Percentiles rank a stretch among this genome's conserved stretches.
Conservation (phyloP, 2,797 vertebrate species). For the Danio choprae region DNA sequence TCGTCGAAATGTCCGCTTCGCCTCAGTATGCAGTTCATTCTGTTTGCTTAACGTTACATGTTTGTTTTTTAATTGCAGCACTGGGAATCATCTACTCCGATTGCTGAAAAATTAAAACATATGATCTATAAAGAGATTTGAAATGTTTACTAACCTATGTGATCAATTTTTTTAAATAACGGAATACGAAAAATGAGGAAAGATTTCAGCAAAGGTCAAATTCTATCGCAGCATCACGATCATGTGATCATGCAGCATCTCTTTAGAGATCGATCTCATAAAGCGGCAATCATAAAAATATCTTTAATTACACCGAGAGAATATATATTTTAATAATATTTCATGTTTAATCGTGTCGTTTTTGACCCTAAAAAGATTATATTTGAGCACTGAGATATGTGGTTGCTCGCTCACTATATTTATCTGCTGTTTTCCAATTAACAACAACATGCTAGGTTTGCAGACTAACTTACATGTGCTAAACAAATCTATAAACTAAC, state of each 20-base stretch:
- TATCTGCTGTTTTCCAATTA: neutral
- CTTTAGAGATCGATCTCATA: neutral
- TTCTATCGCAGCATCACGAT: slow-evolving; percentile 17
- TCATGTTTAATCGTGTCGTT: neutral
- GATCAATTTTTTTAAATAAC: neutral
- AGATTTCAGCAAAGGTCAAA: slow-evolving; percentile 32
- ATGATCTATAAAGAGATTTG: neutral
- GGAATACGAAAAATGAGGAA: neutral
- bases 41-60: neutral
- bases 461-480: neutral
- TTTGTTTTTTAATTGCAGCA: neutral
- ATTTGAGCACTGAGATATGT: neutral
- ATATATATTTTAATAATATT: neutral
- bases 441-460: neutral
- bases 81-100: neutral
- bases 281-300: neutral
- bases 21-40: neutral
- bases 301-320: neutral
- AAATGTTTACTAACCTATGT: neutral
- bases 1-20: neutral
- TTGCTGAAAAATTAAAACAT: neutral
- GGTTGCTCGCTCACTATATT: neutral
- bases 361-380: neutral
- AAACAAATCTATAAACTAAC: no score
- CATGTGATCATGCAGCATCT: slow-evolving; percentile 36